phyloP scores from a whole-genome alignment of 2,888 invertebrate genomes.

The Drosophila histrio region DNA sequence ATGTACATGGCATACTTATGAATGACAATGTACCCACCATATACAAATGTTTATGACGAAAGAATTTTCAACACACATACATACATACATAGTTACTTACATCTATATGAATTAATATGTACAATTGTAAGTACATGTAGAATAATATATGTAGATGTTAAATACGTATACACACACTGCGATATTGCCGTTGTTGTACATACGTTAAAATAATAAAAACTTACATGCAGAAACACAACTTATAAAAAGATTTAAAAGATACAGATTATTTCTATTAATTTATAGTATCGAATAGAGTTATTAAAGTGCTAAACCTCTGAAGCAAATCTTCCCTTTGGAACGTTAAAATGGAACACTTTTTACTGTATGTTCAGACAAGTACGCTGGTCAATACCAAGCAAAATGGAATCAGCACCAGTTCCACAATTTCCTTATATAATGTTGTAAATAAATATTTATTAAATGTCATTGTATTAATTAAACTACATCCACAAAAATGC shows the following conservation, averaged over 20 bases:
- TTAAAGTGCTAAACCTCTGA: slow-evolving; percentile 17
- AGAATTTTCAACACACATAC: slow-evolving; percentile 7
- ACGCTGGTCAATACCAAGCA: neutral
- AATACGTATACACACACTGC: slow-evolving; percentile 2
- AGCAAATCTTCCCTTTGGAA: slow-evolving; percentile 12
- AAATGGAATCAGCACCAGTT: neutral
- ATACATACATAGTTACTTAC: neutral
- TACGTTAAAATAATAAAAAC: slow-evolving; percentile 20
- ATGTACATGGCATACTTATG: slow-evolving; percentile 3
- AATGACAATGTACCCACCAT: slow-evolving; percentile 5
- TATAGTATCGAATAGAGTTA: slow-evolving; percentile 44
- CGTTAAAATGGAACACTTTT: slow-evolving; percentile 24
- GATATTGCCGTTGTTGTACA: neutral
- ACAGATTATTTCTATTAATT: slow-evolving; percentile 37
- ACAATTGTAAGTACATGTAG: slow-evolving; percentile 17
- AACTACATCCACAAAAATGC: neutral
- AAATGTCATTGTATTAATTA: no score
- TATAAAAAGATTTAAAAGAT: slow-evolving; percentile 38
- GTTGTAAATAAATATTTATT: no score
- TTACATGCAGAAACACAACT: slow-evolving; percentile 59
- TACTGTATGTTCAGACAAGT: slow-evolving; percentile 3
- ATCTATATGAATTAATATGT: slow-evolving; percentile 5
- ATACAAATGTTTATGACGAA: slow-evolving; percentile 14
- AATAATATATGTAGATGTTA: slow-evolving; percentile 3
- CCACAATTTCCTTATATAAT: no score